These are phyloP conservation scores for Ciconia nigra DNA, from an alignment of 2,797 vertebrate species.

Conservation along the genomic window DNA sequence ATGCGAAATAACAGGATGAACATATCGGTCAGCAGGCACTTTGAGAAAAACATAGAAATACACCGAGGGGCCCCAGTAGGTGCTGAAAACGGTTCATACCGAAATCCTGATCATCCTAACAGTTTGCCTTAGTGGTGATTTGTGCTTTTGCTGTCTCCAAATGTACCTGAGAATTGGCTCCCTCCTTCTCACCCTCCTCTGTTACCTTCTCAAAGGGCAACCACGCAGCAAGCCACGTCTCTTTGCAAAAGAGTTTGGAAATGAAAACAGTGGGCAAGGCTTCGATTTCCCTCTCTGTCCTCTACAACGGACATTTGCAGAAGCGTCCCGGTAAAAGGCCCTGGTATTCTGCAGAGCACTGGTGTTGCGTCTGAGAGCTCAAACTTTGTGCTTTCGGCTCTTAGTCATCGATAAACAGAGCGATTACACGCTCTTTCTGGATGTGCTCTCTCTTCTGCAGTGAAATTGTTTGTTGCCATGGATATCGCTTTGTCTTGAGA, in stretches of 20 bases:
- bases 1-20: background rate
- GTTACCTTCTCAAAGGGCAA: background rate
- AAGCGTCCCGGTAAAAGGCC: background rate
- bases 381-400: constrained; percentile 11
- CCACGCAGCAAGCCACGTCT: accelerated
- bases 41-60: background rate
- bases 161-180: background rate
- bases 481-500: constrained; percentile 70
- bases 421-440: background rate
- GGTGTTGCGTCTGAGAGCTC: background rate
- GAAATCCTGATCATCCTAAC: background rate
- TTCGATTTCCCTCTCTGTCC: background rate
- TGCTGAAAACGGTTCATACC: background rate
- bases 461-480: constrained; percentile 67
- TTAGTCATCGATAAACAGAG: constrained; percentile 27
- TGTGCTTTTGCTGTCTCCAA: background rate
- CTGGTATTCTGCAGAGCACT: background rate
- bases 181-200: background rate
- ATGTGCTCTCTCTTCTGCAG: constrained; percentile 22
- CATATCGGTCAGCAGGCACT: background rate
- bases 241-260: background rate
- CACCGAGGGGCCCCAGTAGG: background rate
- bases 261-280: background rate
- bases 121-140: background rate
- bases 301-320: background rate